Conservation (phyloP, 2,113 vertebrate species). For the Osmerus eperlanus region DNA sequence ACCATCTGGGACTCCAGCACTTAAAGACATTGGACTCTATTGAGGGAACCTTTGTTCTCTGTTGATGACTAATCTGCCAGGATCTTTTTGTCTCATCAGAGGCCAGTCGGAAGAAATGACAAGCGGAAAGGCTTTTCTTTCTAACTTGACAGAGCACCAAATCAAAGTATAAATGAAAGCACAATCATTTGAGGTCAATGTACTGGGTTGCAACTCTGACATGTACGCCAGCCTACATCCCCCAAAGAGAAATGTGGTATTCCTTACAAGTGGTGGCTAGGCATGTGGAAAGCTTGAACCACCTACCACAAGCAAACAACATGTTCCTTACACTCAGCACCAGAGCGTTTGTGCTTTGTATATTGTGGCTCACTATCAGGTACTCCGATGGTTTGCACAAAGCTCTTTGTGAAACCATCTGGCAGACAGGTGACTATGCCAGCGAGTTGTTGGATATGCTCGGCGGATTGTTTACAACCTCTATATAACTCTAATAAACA, state of each 20-base stretch:
- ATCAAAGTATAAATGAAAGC: neutral
- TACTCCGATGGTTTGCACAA: neutral
- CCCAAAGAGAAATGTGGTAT: neutral
- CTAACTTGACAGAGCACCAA: neutral
- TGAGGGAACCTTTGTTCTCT: slow-evolving; percentile 47
- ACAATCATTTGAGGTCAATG: neutral
- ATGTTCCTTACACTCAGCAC: neutral
- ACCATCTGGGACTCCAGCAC: slow-evolving; percentile 57
- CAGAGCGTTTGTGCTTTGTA: slow-evolving; percentile 7
- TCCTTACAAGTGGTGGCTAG: neutral
- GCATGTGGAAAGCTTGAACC: neutral
- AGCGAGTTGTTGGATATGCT: neutral
- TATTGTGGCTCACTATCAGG: neutral
- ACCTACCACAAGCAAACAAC: slow-evolving; percentile 9
- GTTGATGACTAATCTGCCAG: slow-evolving; percentile 38
- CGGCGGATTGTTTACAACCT: slow-evolving; percentile 18
- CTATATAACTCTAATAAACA: slow-evolving; percentile 4
- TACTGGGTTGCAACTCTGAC: neutral
- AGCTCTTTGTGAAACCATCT: slow-evolving; percentile 22
- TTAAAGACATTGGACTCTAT: slow-evolving; percentile 49
- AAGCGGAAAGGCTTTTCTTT: slow-evolving; percentile 31
- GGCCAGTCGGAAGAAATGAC: slow-evolving; percentile 17
- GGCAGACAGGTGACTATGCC: slow-evolving; percentile 27
- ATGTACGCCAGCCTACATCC: neutral
- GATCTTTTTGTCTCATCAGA: slow-evolving; percentile 8